Conservation (phyloP, 2,888 invertebrate genomes). For the Himalopsyche anomala region DNA sequence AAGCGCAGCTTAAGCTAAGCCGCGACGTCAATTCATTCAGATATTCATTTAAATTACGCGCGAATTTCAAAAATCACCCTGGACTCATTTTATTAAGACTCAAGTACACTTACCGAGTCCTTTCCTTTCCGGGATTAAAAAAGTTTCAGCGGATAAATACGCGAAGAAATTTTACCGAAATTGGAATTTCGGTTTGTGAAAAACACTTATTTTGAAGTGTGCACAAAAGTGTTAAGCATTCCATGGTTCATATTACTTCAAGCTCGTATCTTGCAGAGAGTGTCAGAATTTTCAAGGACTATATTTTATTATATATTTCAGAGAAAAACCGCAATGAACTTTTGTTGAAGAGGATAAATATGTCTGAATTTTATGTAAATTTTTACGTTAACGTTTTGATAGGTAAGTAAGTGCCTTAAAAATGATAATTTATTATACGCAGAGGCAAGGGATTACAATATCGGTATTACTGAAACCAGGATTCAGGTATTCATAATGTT, state of each 20-base stretch:
- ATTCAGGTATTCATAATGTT: too few relatives aligned
- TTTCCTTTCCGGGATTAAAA: conserved; percentile 29
- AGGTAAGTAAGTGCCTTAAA: too few relatives aligned
- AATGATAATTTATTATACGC: too few relatives aligned
- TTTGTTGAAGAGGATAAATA: too few relatives aligned
- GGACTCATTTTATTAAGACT: conserved; percentile 13
- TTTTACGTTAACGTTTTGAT: too few relatives aligned
- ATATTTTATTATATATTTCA: too few relatives aligned
- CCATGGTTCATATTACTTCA: neutral
- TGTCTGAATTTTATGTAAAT: too few relatives aligned
- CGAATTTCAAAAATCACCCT: neutral
- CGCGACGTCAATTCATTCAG: neutral
- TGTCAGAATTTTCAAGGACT: too few relatives aligned
- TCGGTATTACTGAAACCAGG: too few relatives aligned
- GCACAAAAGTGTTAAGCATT: neutral
- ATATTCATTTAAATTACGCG: conserved; percentile 34
- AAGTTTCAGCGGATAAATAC: conserved; percentile 4
- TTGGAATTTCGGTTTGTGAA: neutral
- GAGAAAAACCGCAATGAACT: too few relatives aligned
- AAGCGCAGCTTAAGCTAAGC: neutral
- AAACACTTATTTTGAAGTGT: conserved; percentile 42
- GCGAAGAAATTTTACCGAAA: neutral
- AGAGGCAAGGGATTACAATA: too few relatives aligned
- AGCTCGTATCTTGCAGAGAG: too few relatives aligned
- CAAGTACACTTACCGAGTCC: neutral